Base-by-base conservation (phyloP, 2,113 vertebrate genomes). In the Peromyscus leucopus region DNA sequence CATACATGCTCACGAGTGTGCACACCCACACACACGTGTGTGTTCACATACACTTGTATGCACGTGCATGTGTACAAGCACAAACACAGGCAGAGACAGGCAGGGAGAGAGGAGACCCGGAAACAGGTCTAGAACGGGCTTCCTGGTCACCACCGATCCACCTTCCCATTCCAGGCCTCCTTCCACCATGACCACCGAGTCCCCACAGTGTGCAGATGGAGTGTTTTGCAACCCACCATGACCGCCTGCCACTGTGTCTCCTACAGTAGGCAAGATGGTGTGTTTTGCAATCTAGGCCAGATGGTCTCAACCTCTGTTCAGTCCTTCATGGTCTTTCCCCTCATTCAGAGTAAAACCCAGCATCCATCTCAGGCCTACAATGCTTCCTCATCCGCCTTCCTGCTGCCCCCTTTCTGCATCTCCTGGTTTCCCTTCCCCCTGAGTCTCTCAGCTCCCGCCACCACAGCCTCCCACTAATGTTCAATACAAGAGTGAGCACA, bases 321-420 rank as follows among this genome's bases (percentile, higher is more conserved):
- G 74, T 79, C 39, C 21, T 94, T 59, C 65, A 51, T 19, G 59
- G 57, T 21, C 46, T 94, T 91, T 94, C 76, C 24, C 88, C 72
- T 82, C 74, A 10, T n/a, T 93, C 61, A 72, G 65, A 93, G 84
- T 94, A 55, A 94, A 91, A 79, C 7, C 24, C 67, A 90, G 3
- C 46, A 51, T 39, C 39, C 39, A 83, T 2, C 2, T 36, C 69
- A 74, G 76, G 28, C 46, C 59, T 76, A 3, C 55, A 24, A 10
- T 24, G 42, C 85, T 96, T 57, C 36, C 17, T 31, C 61, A 21
- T 36, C 13, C 71, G 26, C 39, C 21, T n/a, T n/a, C n/a, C n/a
- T n/a, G n/a, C n/a, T n/a, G n/a, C n/a, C n/a, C n/a, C n/a, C n/a
- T 51, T 51, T 51, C 65, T 51, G 51, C 8, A 55, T 78, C 31